phyloP scores from a whole-genome alignment of 2,113 vertebrate species.

The Hiodon tergisus region DNA sequence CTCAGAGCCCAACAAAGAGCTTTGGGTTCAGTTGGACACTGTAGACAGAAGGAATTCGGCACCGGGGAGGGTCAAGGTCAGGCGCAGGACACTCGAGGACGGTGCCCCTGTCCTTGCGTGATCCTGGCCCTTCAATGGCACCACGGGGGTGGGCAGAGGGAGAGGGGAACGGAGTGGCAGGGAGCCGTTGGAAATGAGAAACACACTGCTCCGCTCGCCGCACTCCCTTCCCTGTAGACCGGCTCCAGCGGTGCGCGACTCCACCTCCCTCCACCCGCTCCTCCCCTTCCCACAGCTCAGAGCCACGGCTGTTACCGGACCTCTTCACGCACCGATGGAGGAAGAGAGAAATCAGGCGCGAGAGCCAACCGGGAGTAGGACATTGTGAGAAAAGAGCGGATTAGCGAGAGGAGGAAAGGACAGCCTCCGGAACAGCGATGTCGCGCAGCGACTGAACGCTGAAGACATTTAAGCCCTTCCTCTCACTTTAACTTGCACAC shows the following conservation, averaged over 20 bases:
- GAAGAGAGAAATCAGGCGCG: neutral
- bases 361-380: neutral
- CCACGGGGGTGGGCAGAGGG: neutral
- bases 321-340: neutral
- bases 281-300: neutral
- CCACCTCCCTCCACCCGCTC: neutral
- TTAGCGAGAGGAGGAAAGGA: constrained; percentile 6
- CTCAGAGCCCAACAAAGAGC: neutral
- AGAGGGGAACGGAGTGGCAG: neutral
- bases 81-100: neutral
- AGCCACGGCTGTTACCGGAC: neutral
- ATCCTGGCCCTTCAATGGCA: neutral
- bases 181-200: neutral
- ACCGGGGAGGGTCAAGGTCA: neutral
- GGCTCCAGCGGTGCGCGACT: neutral
- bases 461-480: neutral
- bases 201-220: neutral
- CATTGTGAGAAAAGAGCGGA: neutral
- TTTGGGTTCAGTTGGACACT: neutral
- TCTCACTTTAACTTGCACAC: neutral
- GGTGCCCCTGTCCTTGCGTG: neutral
- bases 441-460: neutral
- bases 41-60: too few species aligned
- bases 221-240: neutral
- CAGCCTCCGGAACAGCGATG: constrained; percentile 9